Conservation (phyloP, 2,797 vertebrate species). For the Netta rufina region DNA sequence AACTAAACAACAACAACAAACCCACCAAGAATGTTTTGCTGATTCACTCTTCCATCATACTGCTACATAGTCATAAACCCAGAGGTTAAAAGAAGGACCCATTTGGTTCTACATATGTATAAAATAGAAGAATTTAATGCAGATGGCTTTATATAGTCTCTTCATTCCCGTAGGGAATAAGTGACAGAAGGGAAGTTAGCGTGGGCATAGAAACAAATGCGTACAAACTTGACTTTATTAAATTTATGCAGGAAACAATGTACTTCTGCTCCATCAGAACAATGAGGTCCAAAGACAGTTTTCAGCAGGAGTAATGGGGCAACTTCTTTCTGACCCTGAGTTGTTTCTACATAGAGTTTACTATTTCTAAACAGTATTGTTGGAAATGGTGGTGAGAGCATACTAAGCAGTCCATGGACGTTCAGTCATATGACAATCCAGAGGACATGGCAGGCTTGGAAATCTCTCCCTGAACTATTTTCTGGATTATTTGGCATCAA, state of each 20-base stretch:
- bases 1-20: no score
- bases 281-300: background rate
- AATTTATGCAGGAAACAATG: background rate
- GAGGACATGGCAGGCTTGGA: conserved; percentile 1
- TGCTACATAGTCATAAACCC: background rate
- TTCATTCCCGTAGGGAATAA: background rate
- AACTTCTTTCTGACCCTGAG: background rate
- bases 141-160: background rate
- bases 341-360: background rate
- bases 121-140: background rate
- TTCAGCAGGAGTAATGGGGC: background rate
- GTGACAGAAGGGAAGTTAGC: background rate
- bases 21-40: background rate
- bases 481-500: background rate
- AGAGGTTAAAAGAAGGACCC: background rate
- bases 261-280: background rate
- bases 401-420: background rate
- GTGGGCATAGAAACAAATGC: background rate
- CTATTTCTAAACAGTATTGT: background rate
- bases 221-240: background rate
- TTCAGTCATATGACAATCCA: background rate
- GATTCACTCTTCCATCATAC: background rate
- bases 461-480: background rate
- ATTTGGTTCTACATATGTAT: background rate
- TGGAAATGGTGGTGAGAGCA: background rate